Evolutionary conservation across 1,140 invertebrate genomes (phyloP), one percentile per base, ranked within the genome.

Genomic region (Parapsyche elsis): DNA sequence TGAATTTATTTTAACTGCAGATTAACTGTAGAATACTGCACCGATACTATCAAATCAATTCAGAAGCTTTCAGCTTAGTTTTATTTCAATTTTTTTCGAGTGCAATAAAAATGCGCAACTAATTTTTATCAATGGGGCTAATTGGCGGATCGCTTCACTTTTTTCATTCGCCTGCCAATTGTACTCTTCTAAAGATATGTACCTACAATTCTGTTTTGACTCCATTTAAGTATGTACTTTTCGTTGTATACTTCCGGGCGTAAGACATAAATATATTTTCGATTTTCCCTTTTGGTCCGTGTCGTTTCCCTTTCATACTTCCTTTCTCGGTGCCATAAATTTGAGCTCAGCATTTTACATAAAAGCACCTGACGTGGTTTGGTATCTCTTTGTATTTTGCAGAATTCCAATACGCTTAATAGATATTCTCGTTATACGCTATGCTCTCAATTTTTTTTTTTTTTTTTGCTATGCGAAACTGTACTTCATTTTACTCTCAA

Each of bases 261-360:
- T 53, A 14, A 53, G 12, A 12, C 49, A 53, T 53, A 53, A 53
- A 53, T 73, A 73, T n/a, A 38, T 73, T 19, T 49, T 73, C 71
- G 45, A 73, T 67, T 67, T 67, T 67, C 71, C 71, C 71, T 49
- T 49, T 46, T 71, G 23, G 21, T 44, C 19, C 21, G 49, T 71
- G 71, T 64, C 79, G 61, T 80, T 74, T 71, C 30, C 71, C 38
- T 71, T 80, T 74, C 61, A 79, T 79, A 30, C 78, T 71, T 61
- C 67, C 67, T 46, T 57, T 64, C 74, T 57, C 73, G 76, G 76
- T 71, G 81, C 79, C 79, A 80, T 82, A 82, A 82, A 82, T 82
- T 82, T 45, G 76, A 61, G 76, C 81, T 82, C 78, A 81, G 75
- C 81, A 75, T 80, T 82, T 80, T 82, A 78, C 81, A 80, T 82